A percentile compares a stretch with the other conserved stretches of the same genome.
Evolutionary conservation across 2,888 invertebrate species (phyloP).

Genomic region (Onchidella celtica): DNA sequence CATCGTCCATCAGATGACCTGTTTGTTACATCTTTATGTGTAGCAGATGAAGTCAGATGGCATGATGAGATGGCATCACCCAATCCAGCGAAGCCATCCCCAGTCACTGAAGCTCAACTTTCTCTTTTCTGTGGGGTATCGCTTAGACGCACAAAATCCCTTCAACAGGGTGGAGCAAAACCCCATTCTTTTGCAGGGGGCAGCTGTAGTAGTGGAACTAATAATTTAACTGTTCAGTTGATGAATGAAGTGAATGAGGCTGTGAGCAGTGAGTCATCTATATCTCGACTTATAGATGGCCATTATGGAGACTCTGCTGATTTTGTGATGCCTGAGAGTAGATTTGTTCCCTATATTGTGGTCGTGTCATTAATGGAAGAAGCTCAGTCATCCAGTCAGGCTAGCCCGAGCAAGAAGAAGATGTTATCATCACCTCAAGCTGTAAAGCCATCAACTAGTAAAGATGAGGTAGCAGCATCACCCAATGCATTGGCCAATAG

Average conservation of each 20-base stretch:
- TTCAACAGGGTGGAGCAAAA: constrained; percentile 55
- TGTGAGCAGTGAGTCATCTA: constrained; percentile 80
- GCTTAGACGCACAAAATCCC: constrained; percentile 64
- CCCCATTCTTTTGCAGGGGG: constrained; percentile 58
- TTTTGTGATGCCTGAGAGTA: constrained; percentile 46
- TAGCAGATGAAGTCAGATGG: constrained; percentile 73
- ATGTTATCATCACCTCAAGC: not conserved
- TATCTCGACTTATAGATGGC: constrained; percentile 51
- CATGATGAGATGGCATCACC: constrained; percentile 27
- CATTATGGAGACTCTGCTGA: constrained; percentile 49
- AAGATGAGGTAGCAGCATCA: constrained; percentile 28
- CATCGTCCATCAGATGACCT: constrained; percentile 76
- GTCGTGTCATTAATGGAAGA: constrained; percentile 45
- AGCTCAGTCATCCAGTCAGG: constrained; percentile 26
- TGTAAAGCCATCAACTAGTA: constrained; percentile 31
- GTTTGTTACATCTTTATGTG: constrained; percentile 72
- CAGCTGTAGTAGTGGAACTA: constrained; percentile 52
- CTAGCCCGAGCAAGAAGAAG: constrained; percentile 36
- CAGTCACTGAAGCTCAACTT: constrained; percentile 63
- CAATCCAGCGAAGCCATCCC: constrained; percentile 30
- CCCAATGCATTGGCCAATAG: constrained; percentile 22
- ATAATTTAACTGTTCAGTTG: constrained; percentile 83
- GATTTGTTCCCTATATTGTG: constrained; percentile 47
- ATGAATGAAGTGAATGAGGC: constrained; percentile 90
- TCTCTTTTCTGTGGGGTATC: constrained; percentile 80